Evolutionary conservation across 2,888 invertebrate genomes (phyloP), one percentile per base, ranked within the genome.

Genomic region (Piscicola geometra): DNA sequence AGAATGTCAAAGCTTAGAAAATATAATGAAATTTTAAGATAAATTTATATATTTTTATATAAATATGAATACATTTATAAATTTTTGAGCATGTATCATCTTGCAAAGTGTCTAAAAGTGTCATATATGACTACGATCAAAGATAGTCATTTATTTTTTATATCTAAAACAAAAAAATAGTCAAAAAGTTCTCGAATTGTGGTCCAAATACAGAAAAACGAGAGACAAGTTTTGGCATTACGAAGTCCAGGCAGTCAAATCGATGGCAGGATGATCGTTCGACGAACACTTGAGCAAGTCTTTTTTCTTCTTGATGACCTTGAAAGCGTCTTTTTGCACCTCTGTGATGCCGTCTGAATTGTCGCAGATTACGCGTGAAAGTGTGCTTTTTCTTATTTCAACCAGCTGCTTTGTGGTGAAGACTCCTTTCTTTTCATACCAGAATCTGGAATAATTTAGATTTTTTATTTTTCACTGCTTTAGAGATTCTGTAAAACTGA

Each of bases 351-450:
- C 90, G 83, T 99, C 99, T 0, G 93, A 93, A 83, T 93, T 94
- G 83, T 97, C 93, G 84, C 99, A 99, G 1, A 99, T 86, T n/a
- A 97, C 88, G 71, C 92, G 88, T 0, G 92, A 91, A 36, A 99
- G 86, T 41, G 90, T 91, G 0, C 91, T 88, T 84, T 92, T 90
- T 82, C 91, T 91, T 71, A 99, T 91, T 86, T 98, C 92, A 1
- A 89, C 88, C 3, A 98, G 86, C 86, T 99, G 97, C 74, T 93
- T 91, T 0, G 91, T 89, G 75, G 90, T 90, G 83, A 98, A 97
- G 0, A 90, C 89, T 0, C 90, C 89, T 0, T 92, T 91, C 83
- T 92, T 94, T 87, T 98, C 96, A 84, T 94, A 96, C 91, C 93
- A 99, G 83, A 98, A 94, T 88, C 89, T 89, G 86, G n/a, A n/a